Evolutionary conservation across 2,888 invertebrate species (phyloP), one percentile per base, ranked within the genome.

Genomic region (Clistopyga incitator): DNA sequence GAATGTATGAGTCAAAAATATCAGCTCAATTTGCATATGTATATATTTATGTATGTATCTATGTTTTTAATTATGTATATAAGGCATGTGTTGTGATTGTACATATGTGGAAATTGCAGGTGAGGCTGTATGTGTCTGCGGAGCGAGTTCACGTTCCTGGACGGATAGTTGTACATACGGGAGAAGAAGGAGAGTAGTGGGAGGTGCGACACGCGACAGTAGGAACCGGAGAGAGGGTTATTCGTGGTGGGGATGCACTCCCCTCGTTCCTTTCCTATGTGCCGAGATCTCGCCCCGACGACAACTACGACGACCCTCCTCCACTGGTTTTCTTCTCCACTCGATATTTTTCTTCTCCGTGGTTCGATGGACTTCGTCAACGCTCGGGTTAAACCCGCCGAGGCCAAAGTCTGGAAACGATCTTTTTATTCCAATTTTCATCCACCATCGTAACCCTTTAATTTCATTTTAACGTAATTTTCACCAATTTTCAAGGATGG

Each of bases 201-300:
- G 92, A 92, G 92, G 89, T 88, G 88, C 89, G 93, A 92, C 93
- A 93, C 93, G 93, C 93, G 93, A 92, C 93, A 92, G 64, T 64
- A 64, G 89, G 88, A 82, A 77, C 78, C 64, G 85, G 88, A 88
- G 89, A 86, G 88, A 88, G 89, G 87, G 87, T 87, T 82, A 70
- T 34, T 78, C 50, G 75, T 45, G 82, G 84, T 77, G 84, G 86
- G 83, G 81, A 82, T 70, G 52, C 72, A 75, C 78, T 80, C 81
- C 77, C 80, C 81, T 82, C 82, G 59, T 86, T 84, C 68, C 56
- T 71, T 74, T 84, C 82, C 67, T 75, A 75, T 84, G 81, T 86
- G 87, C 86, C 71, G 34, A 52, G 50, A 18, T 68, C 38, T 59
- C 52, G 68, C 61, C 64, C 72, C 77, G 38, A 59, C 68, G 15